phyloP scores from a whole-genome alignment of 2,113 vertebrate genomes.

The Pomatostomus ruficeps region DNA sequence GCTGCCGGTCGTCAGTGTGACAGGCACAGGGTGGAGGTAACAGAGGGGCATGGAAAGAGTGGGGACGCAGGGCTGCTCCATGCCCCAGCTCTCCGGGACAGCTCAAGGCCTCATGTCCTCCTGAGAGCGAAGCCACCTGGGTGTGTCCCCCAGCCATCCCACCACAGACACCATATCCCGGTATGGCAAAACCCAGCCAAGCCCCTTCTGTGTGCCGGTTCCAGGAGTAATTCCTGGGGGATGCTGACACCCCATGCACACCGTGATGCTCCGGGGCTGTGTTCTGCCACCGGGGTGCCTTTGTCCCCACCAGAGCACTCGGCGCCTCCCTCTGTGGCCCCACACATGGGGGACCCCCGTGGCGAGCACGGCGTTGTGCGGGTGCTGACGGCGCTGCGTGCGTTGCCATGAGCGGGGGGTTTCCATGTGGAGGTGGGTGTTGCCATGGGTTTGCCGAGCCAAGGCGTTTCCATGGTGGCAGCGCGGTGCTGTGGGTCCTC shows the following conservation, averaged over 20 bases:
- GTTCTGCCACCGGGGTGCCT: accelerated
- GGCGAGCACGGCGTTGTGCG: background rate
- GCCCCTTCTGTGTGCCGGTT: accelerated
- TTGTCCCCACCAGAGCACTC: accelerated
- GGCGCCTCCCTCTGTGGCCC: accelerated
- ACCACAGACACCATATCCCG: background rate
- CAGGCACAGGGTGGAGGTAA: no score
- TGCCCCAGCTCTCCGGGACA: no score
- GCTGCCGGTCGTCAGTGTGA: background rate
- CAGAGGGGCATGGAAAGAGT: background rate
- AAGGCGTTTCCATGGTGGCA: conserved; percentile 32
- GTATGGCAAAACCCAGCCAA: background rate
- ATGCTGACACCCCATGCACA: background rate
- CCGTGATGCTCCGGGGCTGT: accelerated
- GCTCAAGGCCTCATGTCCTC: background rate
- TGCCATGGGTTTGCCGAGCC: conserved; percentile 43
- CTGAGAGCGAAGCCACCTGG: accelerated
- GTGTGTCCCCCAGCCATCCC: background rate
- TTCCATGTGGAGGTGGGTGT: conserved; percentile 51
- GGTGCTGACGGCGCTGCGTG: background rate
- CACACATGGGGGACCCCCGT: background rate
- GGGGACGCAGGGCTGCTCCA: accelerated
- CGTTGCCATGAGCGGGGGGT: conserved; percentile 17
- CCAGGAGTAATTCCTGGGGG: background rate
- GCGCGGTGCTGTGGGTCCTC: background rate